phyloP scores from a whole-genome alignment of 1,140 invertebrate species.

The Paraescarpia echinospica region DNA sequence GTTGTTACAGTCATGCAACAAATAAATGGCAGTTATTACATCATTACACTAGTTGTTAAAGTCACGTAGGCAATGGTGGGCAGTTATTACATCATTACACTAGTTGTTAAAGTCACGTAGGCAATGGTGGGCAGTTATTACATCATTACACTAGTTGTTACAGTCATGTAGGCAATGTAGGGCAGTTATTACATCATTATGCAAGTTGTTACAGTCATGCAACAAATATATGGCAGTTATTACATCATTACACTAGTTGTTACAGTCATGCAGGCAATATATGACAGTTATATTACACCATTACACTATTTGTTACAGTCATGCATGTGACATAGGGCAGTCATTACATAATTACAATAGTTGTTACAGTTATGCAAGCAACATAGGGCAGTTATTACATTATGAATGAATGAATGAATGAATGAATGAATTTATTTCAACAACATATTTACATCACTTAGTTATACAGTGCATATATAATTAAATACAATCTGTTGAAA shows the following conservation, averaged over 20 bases:
- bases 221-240: not conserved
- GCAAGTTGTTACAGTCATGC: not conserved
- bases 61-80: not conserved
- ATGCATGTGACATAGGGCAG: not conserved
- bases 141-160: not conserved
- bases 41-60: not conserved
- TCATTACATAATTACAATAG: not conserved
- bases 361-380: not conserved
- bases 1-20: not conserved
- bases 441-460: too few species aligned
- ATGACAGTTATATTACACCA: not conserved
- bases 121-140: not conserved
- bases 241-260: not conserved
- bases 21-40: not conserved
- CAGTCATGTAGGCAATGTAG: not conserved
- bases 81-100: not conserved
- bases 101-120: not conserved
- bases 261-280: not conserved
- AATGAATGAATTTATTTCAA: too few species aligned
- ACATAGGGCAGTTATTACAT: too few species aligned
- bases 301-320: not conserved
- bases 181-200: not conserved
- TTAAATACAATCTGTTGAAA: too few species aligned
- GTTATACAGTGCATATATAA: too few species aligned
- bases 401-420: too few species aligned